A percentile compares a stretch with the other conserved stretches of the same genome.
These are phyloP conservation scores for Dasyurus viverrinus DNA, from an alignment of 2,113 vertebrate species.

Conservation along the genomic window DNA sequence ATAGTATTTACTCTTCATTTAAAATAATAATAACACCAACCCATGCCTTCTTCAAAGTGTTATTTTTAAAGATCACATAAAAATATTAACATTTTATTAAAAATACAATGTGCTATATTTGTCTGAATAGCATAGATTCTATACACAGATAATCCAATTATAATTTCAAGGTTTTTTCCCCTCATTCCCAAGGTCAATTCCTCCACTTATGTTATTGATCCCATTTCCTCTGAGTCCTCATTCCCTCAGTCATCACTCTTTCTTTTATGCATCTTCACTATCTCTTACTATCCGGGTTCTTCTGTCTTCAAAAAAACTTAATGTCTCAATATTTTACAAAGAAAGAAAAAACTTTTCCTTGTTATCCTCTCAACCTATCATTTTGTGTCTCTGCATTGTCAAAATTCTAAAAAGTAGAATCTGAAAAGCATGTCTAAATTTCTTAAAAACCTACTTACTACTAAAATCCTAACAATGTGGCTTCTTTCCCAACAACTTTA, in stretches of 20 bases:
- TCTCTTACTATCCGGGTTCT: neutral
- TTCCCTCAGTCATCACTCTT: neutral
- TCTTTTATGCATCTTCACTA: neutral
- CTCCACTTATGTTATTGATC: neutral
- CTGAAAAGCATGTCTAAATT: neutral
- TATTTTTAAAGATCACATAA: no score
- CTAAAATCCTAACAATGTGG: neutral
- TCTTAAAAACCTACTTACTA: neutral
- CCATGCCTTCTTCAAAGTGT: no score
- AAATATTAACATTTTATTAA: no score
- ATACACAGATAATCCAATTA: no score
- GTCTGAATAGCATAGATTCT: no score
- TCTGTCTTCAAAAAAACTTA: neutral
- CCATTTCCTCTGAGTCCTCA: neutral
- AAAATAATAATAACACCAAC: no score
- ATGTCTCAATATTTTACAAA: neutral
- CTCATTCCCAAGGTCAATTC: neutral
- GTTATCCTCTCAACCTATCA: neutral
- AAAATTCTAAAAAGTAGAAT: neutral
- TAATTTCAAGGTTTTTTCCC: no score
- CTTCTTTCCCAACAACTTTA: neutral
- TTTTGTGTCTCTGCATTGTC: neutral
- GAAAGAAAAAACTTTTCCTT: neutral
- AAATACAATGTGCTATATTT: no score
- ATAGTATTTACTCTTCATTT: no score